Conservation (phyloP, 2,797 vertebrate species). For the Lutjanus campechanus region DNA sequence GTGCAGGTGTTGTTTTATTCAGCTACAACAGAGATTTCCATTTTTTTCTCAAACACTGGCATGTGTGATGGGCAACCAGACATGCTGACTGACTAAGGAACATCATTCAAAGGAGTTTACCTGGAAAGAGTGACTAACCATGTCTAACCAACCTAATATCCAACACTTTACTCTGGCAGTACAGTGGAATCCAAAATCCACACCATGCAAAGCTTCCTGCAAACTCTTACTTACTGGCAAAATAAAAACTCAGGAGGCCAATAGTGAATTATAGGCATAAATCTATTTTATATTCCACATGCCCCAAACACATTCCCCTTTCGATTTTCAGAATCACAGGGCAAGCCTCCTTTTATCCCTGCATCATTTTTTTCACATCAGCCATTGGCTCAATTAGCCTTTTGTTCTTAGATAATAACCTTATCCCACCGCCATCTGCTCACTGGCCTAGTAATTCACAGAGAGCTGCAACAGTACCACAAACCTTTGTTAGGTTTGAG, state of each 20-base stretch:
- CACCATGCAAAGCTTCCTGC: slow-evolving; percentile 15
- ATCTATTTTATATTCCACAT: slow-evolving; percentile 48
- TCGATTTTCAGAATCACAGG: slow-evolving; percentile 51
- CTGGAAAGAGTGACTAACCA: slow-evolving; percentile 13
- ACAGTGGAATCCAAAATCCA: slow-evolving; percentile 7
- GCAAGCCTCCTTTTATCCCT: slow-evolving; percentile 41
- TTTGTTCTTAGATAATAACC: slow-evolving; percentile 72
- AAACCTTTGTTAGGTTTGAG: slow-evolving; percentile 4
- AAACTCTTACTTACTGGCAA: slow-evolving; percentile 28
- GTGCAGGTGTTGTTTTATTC: background rate
- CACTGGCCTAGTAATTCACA: slow-evolving; percentile 53
- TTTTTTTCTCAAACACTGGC: background rate
- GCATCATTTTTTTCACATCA: slow-evolving; percentile 39
- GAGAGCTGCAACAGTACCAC: slow-evolving; percentile 36
- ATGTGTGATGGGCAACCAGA: background rate
- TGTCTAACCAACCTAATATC: slow-evolving; percentile 16
- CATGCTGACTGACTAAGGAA: background rate
- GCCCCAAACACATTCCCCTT: slow-evolving; percentile 40
- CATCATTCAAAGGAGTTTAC: background rate
- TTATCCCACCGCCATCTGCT: slow-evolving; percentile 66
- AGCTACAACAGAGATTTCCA: background rate
- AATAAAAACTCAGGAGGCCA: slow-evolving; percentile 48
- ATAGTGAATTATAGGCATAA: slow-evolving; percentile 54
- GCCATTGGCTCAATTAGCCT: slow-evolving; percentile 74
- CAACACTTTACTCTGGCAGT: slow-evolving; percentile 14